Evolutionary conservation across 2,113 vertebrate species (phyloP).

Genomic region (Ptyas mucosa): DNA sequence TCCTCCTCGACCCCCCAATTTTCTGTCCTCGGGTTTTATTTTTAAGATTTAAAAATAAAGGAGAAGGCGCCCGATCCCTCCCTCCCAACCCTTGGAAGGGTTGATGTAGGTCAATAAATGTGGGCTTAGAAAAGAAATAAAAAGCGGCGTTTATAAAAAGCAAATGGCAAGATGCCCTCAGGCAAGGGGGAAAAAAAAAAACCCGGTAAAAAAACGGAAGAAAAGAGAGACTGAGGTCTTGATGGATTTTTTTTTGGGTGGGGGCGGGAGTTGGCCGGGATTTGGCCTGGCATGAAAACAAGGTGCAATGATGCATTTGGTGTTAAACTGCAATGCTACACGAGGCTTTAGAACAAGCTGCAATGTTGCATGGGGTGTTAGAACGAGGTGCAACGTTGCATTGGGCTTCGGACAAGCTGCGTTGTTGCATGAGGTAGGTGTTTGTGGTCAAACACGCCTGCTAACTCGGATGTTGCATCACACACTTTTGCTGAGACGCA

Average conservation of each 20-base stretch:
- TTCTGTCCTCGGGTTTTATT: neutral
- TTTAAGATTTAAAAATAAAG: neutral
- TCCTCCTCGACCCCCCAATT: neutral
- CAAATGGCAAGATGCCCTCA: neutral
- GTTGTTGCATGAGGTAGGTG: neutral
- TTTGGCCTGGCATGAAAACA: neutral
- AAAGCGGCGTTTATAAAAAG: constrained; percentile 9
- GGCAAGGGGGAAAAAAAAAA: neutral
- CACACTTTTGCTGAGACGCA: neutral
- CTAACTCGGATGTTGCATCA: neutral
- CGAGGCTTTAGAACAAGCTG: no score
- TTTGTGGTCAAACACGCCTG: neutral
- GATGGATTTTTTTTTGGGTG: neutral
- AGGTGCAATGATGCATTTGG: neutral
- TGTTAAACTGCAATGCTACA: neutral
- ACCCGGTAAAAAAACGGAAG: neutral
- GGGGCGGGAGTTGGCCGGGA: neutral
- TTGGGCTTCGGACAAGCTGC: neutral
- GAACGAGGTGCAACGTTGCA: neutral
- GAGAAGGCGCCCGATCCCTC: no score
- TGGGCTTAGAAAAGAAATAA: neutral
- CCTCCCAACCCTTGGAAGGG: neutral
- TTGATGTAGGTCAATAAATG: neutral
- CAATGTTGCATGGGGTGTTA: no score
- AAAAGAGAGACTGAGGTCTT: neutral